Percentiles rank a stretch among this genome's conserved stretches.
Evolutionary conservation across 2,797 vertebrate genomes (phyloP).

Genomic region (Toxotes lorentzi): DNA sequence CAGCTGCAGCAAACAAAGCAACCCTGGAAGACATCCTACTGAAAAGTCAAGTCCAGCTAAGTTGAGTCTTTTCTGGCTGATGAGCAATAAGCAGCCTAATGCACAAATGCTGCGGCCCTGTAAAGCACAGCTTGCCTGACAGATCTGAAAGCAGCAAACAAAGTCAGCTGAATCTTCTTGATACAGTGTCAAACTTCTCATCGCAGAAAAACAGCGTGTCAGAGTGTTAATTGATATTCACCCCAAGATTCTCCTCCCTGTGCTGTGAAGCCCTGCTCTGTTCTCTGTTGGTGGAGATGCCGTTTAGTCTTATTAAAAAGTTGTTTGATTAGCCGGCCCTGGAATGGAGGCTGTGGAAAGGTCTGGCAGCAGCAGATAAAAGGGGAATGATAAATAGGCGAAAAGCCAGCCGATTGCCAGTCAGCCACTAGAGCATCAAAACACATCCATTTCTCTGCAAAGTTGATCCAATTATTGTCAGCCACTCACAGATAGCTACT

Average conservation of each 20-base stretch:
- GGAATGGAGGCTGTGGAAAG: slow-evolving; percentile 87
- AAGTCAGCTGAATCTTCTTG: slow-evolving; percentile 70
- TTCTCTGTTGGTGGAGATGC: slow-evolving; percentile 83
- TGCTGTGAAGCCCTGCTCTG: slow-evolving; percentile 78
- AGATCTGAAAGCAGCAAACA: slow-evolving; percentile 68
- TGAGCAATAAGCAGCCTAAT: slow-evolving; percentile 27
- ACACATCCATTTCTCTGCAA: slow-evolving; percentile 89
- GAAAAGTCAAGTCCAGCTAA: slow-evolving; percentile 51
- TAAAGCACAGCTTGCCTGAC: slow-evolving; percentile 59
- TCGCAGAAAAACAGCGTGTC: slow-evolving; percentile 69
- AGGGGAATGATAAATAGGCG: slow-evolving; percentile 86
- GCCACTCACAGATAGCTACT: slow-evolving; percentile 89
- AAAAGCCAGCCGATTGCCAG: slow-evolving; percentile 86
- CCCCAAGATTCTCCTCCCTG: slow-evolving; percentile 77
- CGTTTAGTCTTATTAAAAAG: slow-evolving; percentile 91
- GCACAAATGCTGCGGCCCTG: slow-evolving; percentile 49
- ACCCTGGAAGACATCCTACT: slow-evolving; percentile 40
- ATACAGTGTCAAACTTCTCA: slow-evolving; percentile 74
- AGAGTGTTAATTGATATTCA: slow-evolving; percentile 86
- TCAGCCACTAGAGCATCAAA: slow-evolving; percentile 93
- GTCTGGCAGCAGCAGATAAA: slow-evolving; percentile 95
- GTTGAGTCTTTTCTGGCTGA: slow-evolving; percentile 46
- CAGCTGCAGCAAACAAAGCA: slow-evolving; percentile 35
- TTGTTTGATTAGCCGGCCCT: slow-evolving; percentile 90
- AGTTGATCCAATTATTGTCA: slow-evolving; percentile 97